phyloP scores from a whole-genome alignment of 2,113 vertebrate genomes.

The Haliaeetus leucogaster region DNA sequence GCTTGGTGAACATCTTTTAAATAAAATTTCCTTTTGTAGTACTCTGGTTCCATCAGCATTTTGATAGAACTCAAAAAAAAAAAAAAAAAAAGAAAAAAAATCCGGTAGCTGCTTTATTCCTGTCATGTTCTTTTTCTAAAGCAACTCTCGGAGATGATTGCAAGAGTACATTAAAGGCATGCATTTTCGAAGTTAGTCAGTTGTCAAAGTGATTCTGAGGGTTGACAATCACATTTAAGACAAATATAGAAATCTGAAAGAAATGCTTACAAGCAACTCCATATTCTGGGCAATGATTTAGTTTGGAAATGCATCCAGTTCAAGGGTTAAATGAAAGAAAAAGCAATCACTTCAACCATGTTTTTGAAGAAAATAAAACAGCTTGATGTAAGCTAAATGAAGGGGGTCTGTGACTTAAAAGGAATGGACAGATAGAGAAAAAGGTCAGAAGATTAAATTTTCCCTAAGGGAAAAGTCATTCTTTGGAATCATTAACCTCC shows the following conservation, averaged over 20 bases:
- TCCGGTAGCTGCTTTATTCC: constrained; percentile 21
- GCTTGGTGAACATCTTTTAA: constrained; percentile 41
- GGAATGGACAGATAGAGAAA: constrained; percentile 79
- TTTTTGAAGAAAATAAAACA: constrained; percentile 80
- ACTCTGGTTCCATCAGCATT: not conserved
- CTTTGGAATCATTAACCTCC: constrained; percentile 81
- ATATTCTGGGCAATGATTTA: not conserved
- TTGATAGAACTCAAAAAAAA: not conserved
- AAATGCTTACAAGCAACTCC: constrained; percentile 17
- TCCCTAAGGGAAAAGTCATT: constrained; percentile 79
- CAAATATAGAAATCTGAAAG: constrained; percentile 53
- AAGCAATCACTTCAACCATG: constrained; percentile 70
- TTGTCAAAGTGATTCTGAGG: constrained; percentile 43
- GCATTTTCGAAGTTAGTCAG: constrained; percentile 55
- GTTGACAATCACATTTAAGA: constrained; percentile 44
- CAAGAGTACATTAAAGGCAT: constrained; percentile 52
- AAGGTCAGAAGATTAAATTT: constrained; percentile 79
- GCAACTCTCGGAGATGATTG: constrained; percentile 25
- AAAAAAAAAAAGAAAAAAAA: not conserved
- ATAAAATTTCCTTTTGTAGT: constrained; percentile 30
- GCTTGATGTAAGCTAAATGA: constrained; percentile 77
- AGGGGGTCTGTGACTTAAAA: constrained; percentile 75
- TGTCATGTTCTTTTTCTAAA: constrained; percentile 40
- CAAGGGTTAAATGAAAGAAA: constrained; percentile 75
- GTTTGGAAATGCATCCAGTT: constrained; percentile 63